Base-by-base conservation (phyloP, 1,140 invertebrate genomes). In the Psilanteris sp. region DNA sequence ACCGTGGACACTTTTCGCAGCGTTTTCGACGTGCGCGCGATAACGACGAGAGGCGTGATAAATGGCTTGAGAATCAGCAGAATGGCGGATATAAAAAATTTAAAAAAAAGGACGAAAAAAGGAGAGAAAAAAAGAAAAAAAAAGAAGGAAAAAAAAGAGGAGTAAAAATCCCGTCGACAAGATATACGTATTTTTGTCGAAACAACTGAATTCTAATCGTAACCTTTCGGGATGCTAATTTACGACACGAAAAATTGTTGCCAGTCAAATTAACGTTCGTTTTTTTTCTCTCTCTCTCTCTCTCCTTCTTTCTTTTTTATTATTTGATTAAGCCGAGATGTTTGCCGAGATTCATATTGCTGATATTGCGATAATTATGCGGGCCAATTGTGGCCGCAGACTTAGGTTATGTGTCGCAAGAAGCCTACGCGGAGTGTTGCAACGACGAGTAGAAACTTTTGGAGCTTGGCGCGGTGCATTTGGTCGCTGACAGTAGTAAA, bases 171-270 rank as follows among this genome's bases (percentile, higher is more conserved):
- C 10, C 32, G 36, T 18, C 18, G 46, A 62, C 55, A 48, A 66
- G 70, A 59, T 61, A 59, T 66, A 64, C 61, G 61, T 36, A 66
- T 74, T 74, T 66, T 74, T 74, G 52, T 27, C 44, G 22, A 59
- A 74, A 74, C 72, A 64, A 64, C 55, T 64, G 64, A 68, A 68
- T 76, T 57, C 72, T 76, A 76, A 76, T 76, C 72, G 62, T 68
- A 68, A 50, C 72, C 72, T 76, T 76, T 74, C 61, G 37, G 6
- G 44, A 13, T 1, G 14, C 8, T 22, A 43, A 74, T 61, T 74
- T 74, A 74, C 61, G 32, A 37, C 34, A 31, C 24, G 9, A 44
- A 54, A 41, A 32, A 15, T 37, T 36, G 50, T 59, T 74, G 62
- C 54, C 24, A 67, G 54, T 74, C 62, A 67, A 67, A 74, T 74